phyloP scores from a whole-genome alignment of 2,888 invertebrate species.

The Meiosimyza decipiens region DNA sequence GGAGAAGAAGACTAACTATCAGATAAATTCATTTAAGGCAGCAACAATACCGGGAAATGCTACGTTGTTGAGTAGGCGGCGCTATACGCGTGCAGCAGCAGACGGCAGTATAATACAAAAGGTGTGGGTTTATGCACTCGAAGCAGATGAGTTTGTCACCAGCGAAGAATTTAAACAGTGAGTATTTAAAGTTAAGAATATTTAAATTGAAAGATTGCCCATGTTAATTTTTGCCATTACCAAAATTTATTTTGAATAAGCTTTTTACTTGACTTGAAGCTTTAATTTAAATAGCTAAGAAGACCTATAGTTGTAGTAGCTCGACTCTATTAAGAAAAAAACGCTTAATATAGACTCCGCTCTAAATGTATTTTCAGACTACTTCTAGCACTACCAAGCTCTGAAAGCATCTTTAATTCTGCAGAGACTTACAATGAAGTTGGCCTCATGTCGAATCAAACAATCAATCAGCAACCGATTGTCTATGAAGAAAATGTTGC shows the following conservation, averaged over 20 bases:
- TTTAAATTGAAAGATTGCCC: no score
- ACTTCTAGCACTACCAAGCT: not conserved
- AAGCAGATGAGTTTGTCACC: conserved; percentile 40
- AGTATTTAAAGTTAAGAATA: conserved; percentile 10
- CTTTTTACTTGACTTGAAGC: no score
- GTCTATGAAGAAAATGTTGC: not conserved
- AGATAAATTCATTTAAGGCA: conserved; percentile 39
- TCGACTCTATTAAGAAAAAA: no score
- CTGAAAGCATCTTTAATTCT: not conserved
- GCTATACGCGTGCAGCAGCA: no score
- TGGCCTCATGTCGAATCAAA: conserved; percentile 11
- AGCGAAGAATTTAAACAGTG: conserved; percentile 46
- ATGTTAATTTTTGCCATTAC: no score
- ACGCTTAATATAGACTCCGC: no score
- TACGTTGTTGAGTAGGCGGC: not conserved
- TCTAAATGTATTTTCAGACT: not conserved
- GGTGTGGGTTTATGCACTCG: conserved; percentile 51
- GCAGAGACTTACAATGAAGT: conserved; percentile 22
- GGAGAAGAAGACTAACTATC: conserved; percentile 34
- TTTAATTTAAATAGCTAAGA: no score
- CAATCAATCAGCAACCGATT: not conserved
- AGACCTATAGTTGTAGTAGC: no score
- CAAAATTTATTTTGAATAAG: no score
- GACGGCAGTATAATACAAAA: conserved; percentile 40
- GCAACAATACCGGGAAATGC: conserved; percentile 37